Conservation (phyloP, 1,140 invertebrate species). For the Lerema accius region DNA sequence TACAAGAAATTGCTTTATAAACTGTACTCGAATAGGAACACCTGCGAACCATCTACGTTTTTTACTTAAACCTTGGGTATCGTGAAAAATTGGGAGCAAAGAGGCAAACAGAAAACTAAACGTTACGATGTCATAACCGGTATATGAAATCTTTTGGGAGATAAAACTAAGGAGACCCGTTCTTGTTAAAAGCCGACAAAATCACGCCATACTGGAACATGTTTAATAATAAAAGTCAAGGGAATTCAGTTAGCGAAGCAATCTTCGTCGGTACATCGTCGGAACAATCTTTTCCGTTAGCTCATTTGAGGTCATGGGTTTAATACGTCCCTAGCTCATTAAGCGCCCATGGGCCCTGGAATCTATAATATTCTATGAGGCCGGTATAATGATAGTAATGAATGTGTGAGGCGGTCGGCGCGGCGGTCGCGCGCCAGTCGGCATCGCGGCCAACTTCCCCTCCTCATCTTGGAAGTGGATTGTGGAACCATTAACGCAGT, state of each 20-base stretch:
- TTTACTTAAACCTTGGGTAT: too few relatives aligned
- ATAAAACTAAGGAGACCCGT: too few relatives aligned
- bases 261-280: not conserved
- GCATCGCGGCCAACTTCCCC: conserved; percentile 53
- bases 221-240: not conserved
- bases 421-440: conserved; percentile 56
- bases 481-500: too few relatives aligned
- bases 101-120: too few relatives aligned
- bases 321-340: conserved; percentile 10
- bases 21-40: not conserved
- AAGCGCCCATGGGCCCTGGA: conserved; percentile 1
- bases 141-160: too few relatives aligned
- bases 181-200: not conserved
- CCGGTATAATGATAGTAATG: conserved; percentile 24
- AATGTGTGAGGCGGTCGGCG: conserved; percentile 39
- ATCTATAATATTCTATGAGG: conserved; percentile 25
- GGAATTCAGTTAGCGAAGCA: not conserved
- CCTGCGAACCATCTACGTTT: too few relatives aligned
- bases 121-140: too few relatives aligned
- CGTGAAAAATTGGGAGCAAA: too few relatives aligned
- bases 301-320: not conserved
- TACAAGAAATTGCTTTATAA: conserved; percentile 11
- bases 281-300: not conserved
- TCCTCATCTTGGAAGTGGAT: conserved; percentile 35
- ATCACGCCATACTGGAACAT: not conserved